A percentile compares a stretch with the other conserved stretches of the same genome.
phyloP scores from a whole-genome alignment of 2,888 invertebrate species.

The Heterodera filipjevi region DNA sequence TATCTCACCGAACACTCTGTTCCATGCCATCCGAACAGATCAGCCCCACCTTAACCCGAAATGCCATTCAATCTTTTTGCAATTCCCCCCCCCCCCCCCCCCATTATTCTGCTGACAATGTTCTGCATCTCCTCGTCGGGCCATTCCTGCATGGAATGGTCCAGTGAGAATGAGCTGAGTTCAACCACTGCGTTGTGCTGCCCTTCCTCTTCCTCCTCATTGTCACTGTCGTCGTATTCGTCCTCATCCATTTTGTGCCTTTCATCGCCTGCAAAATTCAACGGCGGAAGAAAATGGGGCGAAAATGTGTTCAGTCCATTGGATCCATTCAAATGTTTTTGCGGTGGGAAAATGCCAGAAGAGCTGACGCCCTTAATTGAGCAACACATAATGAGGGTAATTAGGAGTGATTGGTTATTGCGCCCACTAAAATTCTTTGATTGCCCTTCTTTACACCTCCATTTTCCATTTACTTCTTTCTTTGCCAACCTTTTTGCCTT shows the following conservation, averaged over 20 bases:
- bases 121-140: constrained; percentile 25
- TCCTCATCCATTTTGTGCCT: not conserved
- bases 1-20: constrained; percentile 9
- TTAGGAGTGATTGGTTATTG: too few species aligned
- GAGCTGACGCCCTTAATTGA: not conserved
- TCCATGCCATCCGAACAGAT: constrained; percentile 25
- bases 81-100: not conserved
- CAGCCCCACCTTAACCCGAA: constrained; percentile 17
- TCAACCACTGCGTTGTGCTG: not conserved
- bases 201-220: not conserved
- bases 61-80: not conserved
- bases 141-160: constrained; percentile 24
- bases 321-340: constrained; percentile 10
- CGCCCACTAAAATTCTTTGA: too few species aligned
- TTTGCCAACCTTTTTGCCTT: constrained; percentile 2
- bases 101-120: constrained; percentile 4
- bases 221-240: not conserved
- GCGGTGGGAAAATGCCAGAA: not conserved
- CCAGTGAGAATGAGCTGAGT: constrained; percentile 16
- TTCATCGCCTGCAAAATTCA: constrained; percentile 5
- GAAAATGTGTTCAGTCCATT: not conserved
- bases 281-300: not conserved
- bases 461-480: not conserved
- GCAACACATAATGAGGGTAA: too few species aligned
- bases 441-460: not conserved